A percentile compares a stretch with the other conserved stretches of the same genome.
These are phyloP conservation scores for Damaliscus lunatus DNA, from an alignment of 2,113 vertebrate species.

Conservation along the genomic window DNA sequence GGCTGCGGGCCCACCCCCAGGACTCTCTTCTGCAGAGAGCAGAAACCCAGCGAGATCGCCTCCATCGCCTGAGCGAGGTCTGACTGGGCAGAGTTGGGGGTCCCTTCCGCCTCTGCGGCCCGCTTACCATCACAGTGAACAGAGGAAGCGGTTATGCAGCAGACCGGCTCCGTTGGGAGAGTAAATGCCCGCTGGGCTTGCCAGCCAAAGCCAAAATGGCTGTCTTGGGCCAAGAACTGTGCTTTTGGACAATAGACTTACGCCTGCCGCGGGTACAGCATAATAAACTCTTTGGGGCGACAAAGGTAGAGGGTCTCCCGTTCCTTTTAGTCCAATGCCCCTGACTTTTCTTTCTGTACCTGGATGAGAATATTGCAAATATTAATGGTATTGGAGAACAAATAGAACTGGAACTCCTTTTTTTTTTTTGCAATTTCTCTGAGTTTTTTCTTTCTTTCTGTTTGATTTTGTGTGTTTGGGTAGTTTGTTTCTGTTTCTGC, in stretches of 20 bases:
- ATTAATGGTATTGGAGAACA: neutral
- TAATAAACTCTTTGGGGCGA: neutral
- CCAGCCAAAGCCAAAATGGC: neutral
- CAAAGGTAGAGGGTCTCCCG: neutral
- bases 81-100: rapidly evolving
- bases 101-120: neutral
- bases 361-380: neutral
- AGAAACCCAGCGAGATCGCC: constrained; percentile 54
- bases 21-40: constrained; percentile 19
- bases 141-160: neutral
- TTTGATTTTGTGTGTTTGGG: neutral
- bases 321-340: neutral
- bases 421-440: neutral
- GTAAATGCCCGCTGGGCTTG: neutral
- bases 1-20: neutral
- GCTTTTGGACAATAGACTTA: neutral
- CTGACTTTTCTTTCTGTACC: neutral
- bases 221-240: neutral
- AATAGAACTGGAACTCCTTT: neutral
- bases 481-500: neutral
- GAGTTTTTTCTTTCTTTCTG: neutral
- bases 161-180: neutral
- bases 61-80: constrained; percentile 68
- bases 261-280: rapidly evolving
- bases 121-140: neutral